A percentile compares a stretch with the other conserved stretches of the same genome.
These are phyloP conservation scores for Euleptes europaea DNA, from an alignment of 2,113 vertebrate species.

Conservation along the genomic window DNA sequence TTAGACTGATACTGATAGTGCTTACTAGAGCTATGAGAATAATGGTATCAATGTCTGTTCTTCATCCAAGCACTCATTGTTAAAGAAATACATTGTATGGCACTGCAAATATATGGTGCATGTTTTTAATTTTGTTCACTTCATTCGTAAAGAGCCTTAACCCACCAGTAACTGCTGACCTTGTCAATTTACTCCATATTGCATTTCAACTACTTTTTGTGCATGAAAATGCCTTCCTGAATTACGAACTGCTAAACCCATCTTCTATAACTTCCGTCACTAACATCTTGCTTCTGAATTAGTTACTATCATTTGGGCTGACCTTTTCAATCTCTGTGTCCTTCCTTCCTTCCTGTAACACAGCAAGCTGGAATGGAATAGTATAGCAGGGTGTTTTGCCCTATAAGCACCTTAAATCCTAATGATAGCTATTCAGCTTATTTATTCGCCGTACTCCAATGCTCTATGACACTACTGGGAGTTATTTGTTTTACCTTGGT, in stretches of 20 bases:
- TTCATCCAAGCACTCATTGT: not conserved
- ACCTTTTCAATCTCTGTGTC: slow-evolving; percentile 77
- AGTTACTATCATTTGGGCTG: slow-evolving; percentile 73
- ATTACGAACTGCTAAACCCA: slow-evolving; percentile 71
- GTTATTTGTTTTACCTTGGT: slow-evolving; percentile 11
- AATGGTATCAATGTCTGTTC: not conserved
- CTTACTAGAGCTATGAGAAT: not conserved
- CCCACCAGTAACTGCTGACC: slow-evolving; percentile 55
- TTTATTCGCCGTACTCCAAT: slow-evolving; percentile 32
- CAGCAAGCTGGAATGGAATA: slow-evolving; percentile 47
- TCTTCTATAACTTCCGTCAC: slow-evolving; percentile 62
- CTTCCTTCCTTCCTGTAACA: slow-evolving; percentile 60
- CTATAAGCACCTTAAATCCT: slow-evolving; percentile 37
- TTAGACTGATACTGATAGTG: not conserved
- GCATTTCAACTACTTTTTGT: slow-evolving; percentile 55
- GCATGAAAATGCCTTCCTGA: slow-evolving; percentile 59
- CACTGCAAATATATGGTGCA: not conserved
- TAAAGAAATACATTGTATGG: not conserved
- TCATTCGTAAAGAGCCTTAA: slow-evolving; percentile 34
- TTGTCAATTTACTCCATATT: slow-evolving; percentile 66
- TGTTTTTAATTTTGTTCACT: slow-evolving; percentile 17
- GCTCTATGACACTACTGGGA: not conserved
- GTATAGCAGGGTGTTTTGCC: slow-evolving; percentile 28
- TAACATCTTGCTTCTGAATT: slow-evolving; percentile 73
- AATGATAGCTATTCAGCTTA: slow-evolving; percentile 32